These are phyloP conservation scores for Mercenaria mercenaria DNA, from an alignment of 1,140 invertebrate genomes.

Conservation along the genomic window DNA sequence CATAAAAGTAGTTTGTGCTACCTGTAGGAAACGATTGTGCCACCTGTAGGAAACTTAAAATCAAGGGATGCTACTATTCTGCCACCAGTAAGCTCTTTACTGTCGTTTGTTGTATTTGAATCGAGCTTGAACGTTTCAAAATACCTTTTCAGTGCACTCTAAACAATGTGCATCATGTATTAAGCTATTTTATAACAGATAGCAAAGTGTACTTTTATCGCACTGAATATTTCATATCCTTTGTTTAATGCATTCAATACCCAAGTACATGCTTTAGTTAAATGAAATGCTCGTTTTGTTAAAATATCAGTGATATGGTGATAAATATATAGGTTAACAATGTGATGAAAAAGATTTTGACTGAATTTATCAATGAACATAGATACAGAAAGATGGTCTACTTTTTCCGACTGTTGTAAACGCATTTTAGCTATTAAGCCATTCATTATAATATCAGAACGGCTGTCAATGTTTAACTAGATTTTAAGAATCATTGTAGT, in stretches of 20 bases:
- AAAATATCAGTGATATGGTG: background rate
- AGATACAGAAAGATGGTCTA: slow-evolving; percentile 1
- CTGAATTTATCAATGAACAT: background rate
- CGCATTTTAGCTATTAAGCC: background rate
- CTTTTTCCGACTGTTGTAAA: background rate
- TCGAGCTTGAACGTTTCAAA: too few species aligned
- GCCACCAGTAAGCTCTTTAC: too few species aligned
- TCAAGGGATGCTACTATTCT: too few species aligned
- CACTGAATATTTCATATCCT: background rate
- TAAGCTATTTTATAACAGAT: too few species aligned
- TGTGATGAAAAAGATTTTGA: slow-evolving; percentile 9
- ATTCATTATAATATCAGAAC: background rate
- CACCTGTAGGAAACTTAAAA: too few species aligned
- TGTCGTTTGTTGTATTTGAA: too few species aligned
- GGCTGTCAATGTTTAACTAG: background rate
- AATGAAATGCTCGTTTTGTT: background rate
- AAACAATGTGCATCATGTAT: too few species aligned
- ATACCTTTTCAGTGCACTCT: too few species aligned
- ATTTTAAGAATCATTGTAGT: background rate
- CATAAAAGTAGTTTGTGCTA: too few species aligned
- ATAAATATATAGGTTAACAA: background rate
- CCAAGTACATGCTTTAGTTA: background rate
- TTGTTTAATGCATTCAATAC: background rate
- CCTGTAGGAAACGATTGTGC: too few species aligned
- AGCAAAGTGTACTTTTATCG: background rate